These are phyloP conservation scores for Phragmatobia fuliginosa DNA, from an alignment of 2,888 invertebrate genomes.

Conservation along the genomic window DNA sequence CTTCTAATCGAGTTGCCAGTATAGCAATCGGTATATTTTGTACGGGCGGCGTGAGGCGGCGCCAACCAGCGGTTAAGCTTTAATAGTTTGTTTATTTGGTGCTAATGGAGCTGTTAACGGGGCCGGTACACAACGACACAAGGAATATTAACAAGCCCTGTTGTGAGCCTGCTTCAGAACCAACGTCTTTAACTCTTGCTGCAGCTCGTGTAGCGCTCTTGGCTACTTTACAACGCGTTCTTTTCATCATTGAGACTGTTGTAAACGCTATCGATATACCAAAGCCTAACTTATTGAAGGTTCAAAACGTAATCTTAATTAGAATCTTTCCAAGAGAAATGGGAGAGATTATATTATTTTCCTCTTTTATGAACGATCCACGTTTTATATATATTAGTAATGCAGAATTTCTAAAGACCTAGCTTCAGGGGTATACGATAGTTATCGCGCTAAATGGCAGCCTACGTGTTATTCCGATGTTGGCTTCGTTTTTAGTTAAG, in stretches of 20 bases:
- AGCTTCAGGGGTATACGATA: too few relatives aligned
- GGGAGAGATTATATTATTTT: too few relatives aligned
- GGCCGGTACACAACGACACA: not conserved
- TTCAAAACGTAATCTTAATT: not conserved
- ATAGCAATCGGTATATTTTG: not conserved
- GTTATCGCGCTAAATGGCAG: too few relatives aligned
- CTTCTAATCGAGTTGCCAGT: not conserved
- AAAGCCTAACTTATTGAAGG: not conserved
- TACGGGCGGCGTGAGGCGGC: not conserved
- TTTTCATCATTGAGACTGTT: not conserved
- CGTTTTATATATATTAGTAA: not conserved
- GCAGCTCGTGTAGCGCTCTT: not conserved
- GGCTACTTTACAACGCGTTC: not conserved
- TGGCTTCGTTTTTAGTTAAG: too few relatives aligned
- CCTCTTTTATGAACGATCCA: too few relatives aligned
- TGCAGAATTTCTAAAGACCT: not conserved
- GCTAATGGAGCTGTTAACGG: conserved; percentile 8
- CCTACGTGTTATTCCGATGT: too few relatives aligned
- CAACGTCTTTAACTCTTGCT: not conserved
- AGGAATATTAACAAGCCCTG: not conserved
- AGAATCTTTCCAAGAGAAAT: not conserved
- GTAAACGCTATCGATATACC: not conserved
- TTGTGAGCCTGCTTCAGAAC: not conserved
- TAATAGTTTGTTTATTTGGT: conserved; percentile 15
- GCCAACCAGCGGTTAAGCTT: conserved; percentile 1